Evolutionary conservation across 2,113 vertebrate genomes (phyloP).

Genomic region (Amphilophus citrinellus): DNA sequence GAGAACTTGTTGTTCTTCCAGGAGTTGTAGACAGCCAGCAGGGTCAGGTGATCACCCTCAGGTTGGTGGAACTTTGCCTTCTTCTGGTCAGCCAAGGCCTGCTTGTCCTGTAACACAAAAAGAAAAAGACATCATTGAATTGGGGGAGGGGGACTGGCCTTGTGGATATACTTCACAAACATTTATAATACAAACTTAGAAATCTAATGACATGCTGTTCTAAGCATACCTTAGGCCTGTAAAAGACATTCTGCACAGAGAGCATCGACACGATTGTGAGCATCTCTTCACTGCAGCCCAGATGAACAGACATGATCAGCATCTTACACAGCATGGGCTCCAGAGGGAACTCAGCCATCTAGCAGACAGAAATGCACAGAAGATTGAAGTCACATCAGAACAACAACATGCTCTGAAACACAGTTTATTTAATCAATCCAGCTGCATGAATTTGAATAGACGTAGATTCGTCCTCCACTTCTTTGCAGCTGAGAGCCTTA

Average conservation of each 20-base stretch:
- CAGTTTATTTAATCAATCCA: neutral
- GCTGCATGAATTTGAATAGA: neutral
- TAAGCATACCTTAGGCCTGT: constrained; percentile 91
- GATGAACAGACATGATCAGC: constrained; percentile 98
- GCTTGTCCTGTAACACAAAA: constrained; percentile 89
- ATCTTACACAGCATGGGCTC: constrained; percentile 99
- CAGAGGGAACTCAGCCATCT: constrained; percentile 99
- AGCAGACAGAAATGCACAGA: fast-evolving
- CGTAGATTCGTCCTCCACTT: fast-evolving
- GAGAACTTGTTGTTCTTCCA: constrained; percentile 99
- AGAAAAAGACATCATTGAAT: neutral
- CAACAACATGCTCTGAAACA: neutral
- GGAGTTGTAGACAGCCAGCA: constrained; percentile 99
- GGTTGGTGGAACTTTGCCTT: constrained; percentile 99
- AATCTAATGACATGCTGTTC: neutral
- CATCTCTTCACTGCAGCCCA: constrained; percentile 98
- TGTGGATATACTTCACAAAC: no score
- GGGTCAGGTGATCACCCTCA: constrained; percentile 96
- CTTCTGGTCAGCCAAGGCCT: constrained; percentile 98
- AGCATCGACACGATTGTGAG: constrained; percentile 98
- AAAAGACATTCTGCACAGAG: constrained; percentile 98
- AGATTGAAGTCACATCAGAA: neutral
- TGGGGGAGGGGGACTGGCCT: no score
- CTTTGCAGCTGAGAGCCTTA: constrained; percentile 49
- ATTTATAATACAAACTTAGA: neutral